These are phyloP conservation scores for Myripristis jacobus DNA, from an alignment of 2,797 vertebrate genomes.

Conservation along the genomic window DNA sequence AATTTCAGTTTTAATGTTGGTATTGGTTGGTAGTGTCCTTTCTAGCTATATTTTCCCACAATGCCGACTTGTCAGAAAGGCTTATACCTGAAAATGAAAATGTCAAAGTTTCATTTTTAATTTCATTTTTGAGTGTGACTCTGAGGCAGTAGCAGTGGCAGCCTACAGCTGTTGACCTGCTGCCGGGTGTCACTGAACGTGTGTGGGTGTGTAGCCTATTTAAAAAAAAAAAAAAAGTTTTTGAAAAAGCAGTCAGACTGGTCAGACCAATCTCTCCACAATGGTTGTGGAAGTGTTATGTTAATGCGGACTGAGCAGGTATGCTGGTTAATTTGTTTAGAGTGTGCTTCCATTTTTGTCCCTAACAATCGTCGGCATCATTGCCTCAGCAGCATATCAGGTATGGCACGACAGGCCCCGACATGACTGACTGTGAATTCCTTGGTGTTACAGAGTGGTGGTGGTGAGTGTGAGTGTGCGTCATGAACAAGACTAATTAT, in stretches of 20 bases:
- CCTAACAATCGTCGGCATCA: background rate
- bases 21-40: too few species aligned
- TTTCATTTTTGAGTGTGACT: too few species aligned
- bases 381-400: too few species aligned
- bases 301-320: background rate
- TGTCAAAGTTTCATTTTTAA: too few species aligned
- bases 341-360: background rate
- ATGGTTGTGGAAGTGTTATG: background rate
- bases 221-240: background rate
- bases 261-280: slow-evolving; percentile 35
- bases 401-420: slow-evolving; percentile 46
- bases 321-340: background rate
- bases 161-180: too few species aligned
- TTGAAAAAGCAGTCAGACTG: slow-evolving; percentile 57
- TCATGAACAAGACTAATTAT: background rate
- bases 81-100: too few species aligned
- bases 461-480: slow-evolving; percentile 8
- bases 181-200: background rate
- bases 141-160: too few species aligned
- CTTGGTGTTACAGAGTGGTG: background rate
- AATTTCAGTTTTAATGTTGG: too few species aligned
- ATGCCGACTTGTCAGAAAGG: too few species aligned
- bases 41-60: too few species aligned
- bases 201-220: slow-evolving; percentile 11
- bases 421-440: slow-evolving; percentile 54